Evolutionary conservation across 2,888 invertebrate genomes (phyloP).

Genomic region (Osedax frankpressi): DNA sequence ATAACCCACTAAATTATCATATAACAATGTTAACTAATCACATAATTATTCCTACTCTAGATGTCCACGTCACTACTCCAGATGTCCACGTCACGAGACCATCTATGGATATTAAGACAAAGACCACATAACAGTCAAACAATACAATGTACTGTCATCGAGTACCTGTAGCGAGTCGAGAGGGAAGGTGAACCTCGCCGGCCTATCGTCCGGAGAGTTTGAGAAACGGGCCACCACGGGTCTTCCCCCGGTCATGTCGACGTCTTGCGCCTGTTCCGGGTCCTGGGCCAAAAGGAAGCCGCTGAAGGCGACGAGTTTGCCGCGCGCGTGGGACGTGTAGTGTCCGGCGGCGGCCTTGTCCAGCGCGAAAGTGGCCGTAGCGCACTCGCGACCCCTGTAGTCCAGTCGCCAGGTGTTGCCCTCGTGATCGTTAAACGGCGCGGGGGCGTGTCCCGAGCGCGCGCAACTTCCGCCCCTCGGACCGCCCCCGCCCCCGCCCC

Average conservation of each 20-base stretch:
- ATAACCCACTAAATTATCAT: no score
- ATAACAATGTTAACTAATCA: no score
- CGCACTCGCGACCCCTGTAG: slow-evolving; percentile 15
- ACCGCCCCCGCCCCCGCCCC: slow-evolving; percentile 12
- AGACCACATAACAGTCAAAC: no score
- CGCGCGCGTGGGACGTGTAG: slow-evolving; percentile 28
- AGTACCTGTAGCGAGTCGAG: slow-evolving; percentile 27
- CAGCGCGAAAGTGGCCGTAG: slow-evolving; percentile 22
- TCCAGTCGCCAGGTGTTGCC: slow-evolving; percentile 29
- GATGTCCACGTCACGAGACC: no score
- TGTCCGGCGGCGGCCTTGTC: slow-evolving; percentile 27
- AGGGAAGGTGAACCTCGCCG: slow-evolving; percentile 26
- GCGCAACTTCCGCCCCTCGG: slow-evolving; percentile 6
- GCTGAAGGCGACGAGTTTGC: slow-evolving; percentile 27
- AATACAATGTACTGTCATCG: no score
- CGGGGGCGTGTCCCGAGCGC: slow-evolving; percentile 21
- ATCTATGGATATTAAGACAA: no score
- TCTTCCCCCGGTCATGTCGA: slow-evolving; percentile 25
- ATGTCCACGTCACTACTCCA: no score
- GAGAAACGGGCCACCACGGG: slow-evolving; percentile 28
- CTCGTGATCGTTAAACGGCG: slow-evolving; percentile 29
- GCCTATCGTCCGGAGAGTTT: slow-evolving; percentile 29
- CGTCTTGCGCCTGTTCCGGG: slow-evolving; percentile 24
- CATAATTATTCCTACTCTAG: no score
- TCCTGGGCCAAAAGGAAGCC: slow-evolving; percentile 26